phyloP scores from a whole-genome alignment of 1,140 invertebrate genomes.

The Melipona quadrifasciata region DNA sequence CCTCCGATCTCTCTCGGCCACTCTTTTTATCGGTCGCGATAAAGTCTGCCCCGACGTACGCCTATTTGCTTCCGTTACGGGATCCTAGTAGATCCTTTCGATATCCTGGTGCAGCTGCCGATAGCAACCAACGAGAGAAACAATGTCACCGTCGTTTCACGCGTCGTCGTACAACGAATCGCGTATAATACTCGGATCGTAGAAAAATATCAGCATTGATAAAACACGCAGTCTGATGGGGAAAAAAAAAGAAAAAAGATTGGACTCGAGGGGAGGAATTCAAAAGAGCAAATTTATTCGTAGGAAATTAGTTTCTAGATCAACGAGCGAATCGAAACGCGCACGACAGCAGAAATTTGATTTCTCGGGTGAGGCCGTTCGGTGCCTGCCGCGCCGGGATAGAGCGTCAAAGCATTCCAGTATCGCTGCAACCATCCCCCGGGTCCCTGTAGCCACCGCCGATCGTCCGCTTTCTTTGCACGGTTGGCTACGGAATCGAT shows the following conservation, averaged over 20 bases:
- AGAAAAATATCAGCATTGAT: too few species aligned
- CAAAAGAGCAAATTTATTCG: not conserved
- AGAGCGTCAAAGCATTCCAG: slow-evolving; percentile 10
- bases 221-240: too few species aligned
- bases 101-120: not conserved
- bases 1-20: slow-evolving; percentile 1
- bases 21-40: not conserved
- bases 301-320: not conserved
- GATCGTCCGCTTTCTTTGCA: not conserved
- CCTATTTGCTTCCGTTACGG: slow-evolving; percentile 2
- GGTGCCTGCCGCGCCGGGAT: not conserved
- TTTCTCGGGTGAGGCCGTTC: not conserved
- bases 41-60: slow-evolving; percentile 4
- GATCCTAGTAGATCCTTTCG: slow-evolving; percentile 16
- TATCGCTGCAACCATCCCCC: not conserved
- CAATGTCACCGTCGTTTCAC: too few species aligned
- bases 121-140: not conserved
- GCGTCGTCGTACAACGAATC: too few species aligned
- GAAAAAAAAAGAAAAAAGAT: too few species aligned
- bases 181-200: too few species aligned
- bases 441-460: not conserved
- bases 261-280: not conserved
- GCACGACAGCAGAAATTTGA: not conserved
- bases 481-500: not conserved
- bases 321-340: not conserved